A percentile compares a stretch with the other conserved stretches of the same genome.
phyloP scores from a whole-genome alignment of 2,113 vertebrate species.

The Pitta sordida region DNA sequence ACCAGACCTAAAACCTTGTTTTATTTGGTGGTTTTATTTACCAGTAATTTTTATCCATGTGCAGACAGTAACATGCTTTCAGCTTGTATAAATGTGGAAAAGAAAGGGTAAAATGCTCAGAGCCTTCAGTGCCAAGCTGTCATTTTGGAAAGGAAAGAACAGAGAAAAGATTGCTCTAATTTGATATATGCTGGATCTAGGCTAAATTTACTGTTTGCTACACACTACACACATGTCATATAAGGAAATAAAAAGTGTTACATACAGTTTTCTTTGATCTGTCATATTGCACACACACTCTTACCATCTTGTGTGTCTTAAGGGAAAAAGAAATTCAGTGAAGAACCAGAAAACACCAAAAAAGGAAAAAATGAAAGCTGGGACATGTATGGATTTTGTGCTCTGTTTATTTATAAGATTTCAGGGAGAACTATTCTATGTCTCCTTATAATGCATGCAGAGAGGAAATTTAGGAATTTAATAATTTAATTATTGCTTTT shows the following conservation, averaged over 20 bases:
- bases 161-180: neutral
- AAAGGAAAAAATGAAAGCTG: neutral
- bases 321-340: neutral
- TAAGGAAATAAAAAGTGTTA: neutral
- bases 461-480: neutral
- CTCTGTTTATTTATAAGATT: neutral
- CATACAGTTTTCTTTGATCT: neutral
- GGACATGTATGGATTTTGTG: neutral
- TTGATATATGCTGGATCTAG: neutral
- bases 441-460: neutral
- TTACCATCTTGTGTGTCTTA: neutral
- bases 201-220: neutral
- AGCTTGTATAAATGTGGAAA: neutral
- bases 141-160: neutral
- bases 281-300: neutral
- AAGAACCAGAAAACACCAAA: neutral
- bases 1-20: neutral
- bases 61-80: neutral
- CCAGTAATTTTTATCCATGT: neutral
- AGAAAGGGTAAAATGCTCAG: neutral
- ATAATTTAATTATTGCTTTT: neutral
- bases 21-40: neutral
- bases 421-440: neutral
- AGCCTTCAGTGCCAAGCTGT: neutral
- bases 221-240: neutral